Base-by-base conservation (phyloP, 2,113 vertebrate genomes). In the Pseudonaja textilis region DNA sequence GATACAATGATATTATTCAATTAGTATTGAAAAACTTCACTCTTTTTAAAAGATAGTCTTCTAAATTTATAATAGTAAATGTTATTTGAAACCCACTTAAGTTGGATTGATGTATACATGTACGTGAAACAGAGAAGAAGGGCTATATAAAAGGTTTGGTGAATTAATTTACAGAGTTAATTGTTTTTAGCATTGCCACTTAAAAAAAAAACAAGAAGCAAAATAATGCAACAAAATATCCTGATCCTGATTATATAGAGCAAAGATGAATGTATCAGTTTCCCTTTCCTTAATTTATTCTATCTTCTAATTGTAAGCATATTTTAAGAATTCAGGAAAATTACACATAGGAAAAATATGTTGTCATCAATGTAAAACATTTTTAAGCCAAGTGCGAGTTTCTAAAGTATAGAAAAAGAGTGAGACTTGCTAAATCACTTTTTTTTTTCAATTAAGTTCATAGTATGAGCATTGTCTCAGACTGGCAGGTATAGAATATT, bases 381-480 rank as follows among this genome's bases (percentile, higher is more conserved):
- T 90, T 94, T 94, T 96, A 94, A 90, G 87, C 91, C 29, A 96
- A 20, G 54, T 94, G n/a, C 89, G 91, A 95, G 89, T 45, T 22
- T 64, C 7, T n/a, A 87, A 64, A 42, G 3, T 34, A 39, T 54
- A 39, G 47, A 11, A 81, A 81, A 42, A 81, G 1, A 81, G 18
- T 81, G 74, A 81, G 34, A 39, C 74, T 42, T 81, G 18, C 18
- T 91, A 45, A 94, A 93, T 47, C 64, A 86, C 8, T 4, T 90
- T 90, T 50, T 47, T 39, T 39, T 81, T 95, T 94, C 91, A 92
- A 0, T 94, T 92, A 93, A 93, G 52, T 90, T 88, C 2, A 20
- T 89, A 57, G 0, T 61, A 5, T 45, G 2, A 25, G 90, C 59
- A 0, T 29, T 92, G 74, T 89, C 0, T 0, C 88, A 55, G 85